Conservation (phyloP, 2,888 invertebrate species). For the Dasypolia templi region DNA sequence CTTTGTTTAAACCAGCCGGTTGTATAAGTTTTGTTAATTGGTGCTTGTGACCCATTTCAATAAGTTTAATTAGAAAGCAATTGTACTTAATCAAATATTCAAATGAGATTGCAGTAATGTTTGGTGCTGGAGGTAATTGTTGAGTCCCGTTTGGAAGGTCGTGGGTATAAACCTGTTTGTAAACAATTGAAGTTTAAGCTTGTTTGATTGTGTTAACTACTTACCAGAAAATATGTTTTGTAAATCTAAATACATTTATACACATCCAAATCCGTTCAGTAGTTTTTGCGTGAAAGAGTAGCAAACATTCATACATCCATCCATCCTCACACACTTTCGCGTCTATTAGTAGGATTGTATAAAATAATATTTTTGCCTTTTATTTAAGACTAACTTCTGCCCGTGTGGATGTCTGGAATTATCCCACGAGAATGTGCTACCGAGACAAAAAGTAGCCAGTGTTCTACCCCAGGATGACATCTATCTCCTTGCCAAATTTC, state of each 20-base stretch:
- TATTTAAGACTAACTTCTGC: background rate
- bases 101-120: slow-evolving; percentile 74
- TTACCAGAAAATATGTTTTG: background rate
- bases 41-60: slow-evolving; percentile 63
- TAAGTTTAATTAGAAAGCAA: slow-evolving; percentile 78
- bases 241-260: too few species aligned
- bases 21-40: slow-evolving; percentile 43
- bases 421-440: too few species aligned
- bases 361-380: background rate
- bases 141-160: slow-evolving; percentile 50
- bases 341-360: too few species aligned
- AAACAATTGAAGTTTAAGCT: slow-evolving; percentile 11
- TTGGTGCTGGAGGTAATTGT: slow-evolving; percentile 44
- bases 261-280: too few species aligned
- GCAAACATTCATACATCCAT: too few species aligned
- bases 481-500: too few species aligned
- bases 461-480: too few species aligned
- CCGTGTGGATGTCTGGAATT: too few species aligned
- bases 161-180: slow-evolving; percentile 30
- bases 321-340: too few species aligned
- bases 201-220: slow-evolving; percentile 5
- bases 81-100: slow-evolving; percentile 80
- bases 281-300: too few species aligned
- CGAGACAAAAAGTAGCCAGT: too few species aligned
- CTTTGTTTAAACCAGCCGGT: slow-evolving; percentile 57